Conservation (phyloP, 2,888 invertebrate species). For the Ichneumon xanthorius region DNA sequence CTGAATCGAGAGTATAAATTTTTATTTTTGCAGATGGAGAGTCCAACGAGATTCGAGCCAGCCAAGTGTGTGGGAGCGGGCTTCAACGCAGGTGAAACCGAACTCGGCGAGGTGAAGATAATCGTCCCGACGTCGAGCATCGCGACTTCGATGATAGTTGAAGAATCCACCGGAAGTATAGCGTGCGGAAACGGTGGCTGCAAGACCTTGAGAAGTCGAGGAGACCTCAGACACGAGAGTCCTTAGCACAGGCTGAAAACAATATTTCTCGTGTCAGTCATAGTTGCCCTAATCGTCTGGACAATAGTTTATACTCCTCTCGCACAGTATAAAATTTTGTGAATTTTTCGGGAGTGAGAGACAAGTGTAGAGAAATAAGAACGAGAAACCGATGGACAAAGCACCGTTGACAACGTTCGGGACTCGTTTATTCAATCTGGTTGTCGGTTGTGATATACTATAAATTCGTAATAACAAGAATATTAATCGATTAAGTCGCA, state of each 20-base stretch:
- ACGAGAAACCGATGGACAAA: background rate
- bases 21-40: conserved; percentile 85
- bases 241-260: conserved; percentile 86
- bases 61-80: conserved; percentile 71
- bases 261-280: conserved; percentile 84
- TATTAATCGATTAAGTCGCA: background rate
- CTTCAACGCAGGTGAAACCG: conserved; percentile 79
- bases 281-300: conserved; percentile 85
- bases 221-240: conserved; percentile 81
- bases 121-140: conserved; percentile 71
- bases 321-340: conserved; percentile 79
- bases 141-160: conserved; percentile 71
- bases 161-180: conserved; percentile 62
- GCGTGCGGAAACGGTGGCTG: conserved; percentile 79
- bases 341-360: conserved; percentile 54
- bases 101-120: conserved; percentile 79
- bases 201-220: conserved; percentile 71
- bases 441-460: conserved; percentile 29
- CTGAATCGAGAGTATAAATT: background rate
- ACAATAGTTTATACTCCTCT: conserved; percentile 83
- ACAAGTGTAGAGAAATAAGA: background rate
- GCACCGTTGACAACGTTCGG: background rate
- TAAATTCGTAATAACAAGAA: conserved; percentile 6
- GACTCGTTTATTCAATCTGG: background rate
- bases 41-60: conserved; percentile 79